These are phyloP conservation scores for Mythimna loreyi DNA, from an alignment of 2,888 invertebrate species.

Conservation along the genomic window DNA sequence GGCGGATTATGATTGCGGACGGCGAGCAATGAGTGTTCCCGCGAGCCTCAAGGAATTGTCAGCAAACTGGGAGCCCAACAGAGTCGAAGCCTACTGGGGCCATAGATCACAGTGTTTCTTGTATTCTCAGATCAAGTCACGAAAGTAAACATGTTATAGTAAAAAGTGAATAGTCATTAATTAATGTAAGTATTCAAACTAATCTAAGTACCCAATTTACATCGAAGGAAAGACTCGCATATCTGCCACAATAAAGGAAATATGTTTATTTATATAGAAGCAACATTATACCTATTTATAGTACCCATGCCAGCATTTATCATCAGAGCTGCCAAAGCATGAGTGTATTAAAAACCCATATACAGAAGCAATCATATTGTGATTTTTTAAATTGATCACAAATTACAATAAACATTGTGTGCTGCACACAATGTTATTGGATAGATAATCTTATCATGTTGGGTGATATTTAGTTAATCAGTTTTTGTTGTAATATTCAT, in stretches of 20 bases:
- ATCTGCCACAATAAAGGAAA: conserved; percentile 1
- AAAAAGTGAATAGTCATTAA: not conserved
- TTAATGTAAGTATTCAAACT: not conserved
- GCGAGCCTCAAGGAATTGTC: no score
- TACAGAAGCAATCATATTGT: no score
- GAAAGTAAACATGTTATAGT: not conserved
- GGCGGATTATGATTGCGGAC: no score
- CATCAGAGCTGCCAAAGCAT: not conserved
- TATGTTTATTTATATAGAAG: not conserved
- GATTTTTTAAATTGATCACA: not conserved
- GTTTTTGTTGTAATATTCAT: conserved; percentile 4
- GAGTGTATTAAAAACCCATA: not conserved
- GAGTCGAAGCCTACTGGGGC: no score
- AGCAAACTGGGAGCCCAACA: no score
- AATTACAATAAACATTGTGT: not conserved
- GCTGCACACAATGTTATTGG: conserved; percentile 1
- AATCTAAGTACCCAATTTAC: not conserved
- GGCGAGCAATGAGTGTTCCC: no score
- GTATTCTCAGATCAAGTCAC: no score
- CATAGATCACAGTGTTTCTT: no score
- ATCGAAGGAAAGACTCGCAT: conserved; percentile 2
- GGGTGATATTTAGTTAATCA: conserved; percentile 1
- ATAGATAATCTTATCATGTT: conserved; percentile 20
- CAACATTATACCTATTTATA: not conserved
- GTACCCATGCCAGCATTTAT: not conserved